Conservation (phyloP, 2,113 vertebrate species). For the Varanus salvator region DNA sequence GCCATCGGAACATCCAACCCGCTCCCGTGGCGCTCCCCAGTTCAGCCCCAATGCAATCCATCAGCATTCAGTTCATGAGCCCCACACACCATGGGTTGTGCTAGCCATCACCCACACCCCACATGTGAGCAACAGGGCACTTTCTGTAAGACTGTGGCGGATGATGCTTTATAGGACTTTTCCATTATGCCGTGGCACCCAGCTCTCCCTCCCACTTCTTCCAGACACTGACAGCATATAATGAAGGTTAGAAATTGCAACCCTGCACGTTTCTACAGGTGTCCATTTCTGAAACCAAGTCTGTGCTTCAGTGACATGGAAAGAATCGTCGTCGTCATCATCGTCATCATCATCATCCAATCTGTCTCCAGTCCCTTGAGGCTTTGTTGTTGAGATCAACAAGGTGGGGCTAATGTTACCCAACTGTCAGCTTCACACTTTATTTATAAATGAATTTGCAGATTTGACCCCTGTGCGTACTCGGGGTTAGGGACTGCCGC, state of each 20-base stretch:
- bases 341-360: too few species aligned
- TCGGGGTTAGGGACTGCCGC: neutral
- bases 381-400: neutral
- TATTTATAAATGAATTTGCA: neutral
- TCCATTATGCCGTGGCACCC: neutral
- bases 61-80: slow-evolving; percentile 15
- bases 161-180: too few species aligned
- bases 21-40: neutral
- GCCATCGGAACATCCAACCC: slow-evolving; percentile 13
- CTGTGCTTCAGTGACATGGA: neutral
- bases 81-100: neutral
- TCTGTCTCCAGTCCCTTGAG: too few species aligned
- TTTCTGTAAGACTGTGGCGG: neutral
- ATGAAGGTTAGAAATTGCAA: too few species aligned
- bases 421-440: neutral
- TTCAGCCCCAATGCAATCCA: neutral
- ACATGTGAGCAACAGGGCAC: too few species aligned
- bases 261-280: neutral
- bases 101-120: neutral
- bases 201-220: neutral
- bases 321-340: too few species aligned
- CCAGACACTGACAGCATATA: neutral
- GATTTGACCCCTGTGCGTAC: neutral
- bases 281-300: neutral
- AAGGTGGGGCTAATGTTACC: neutral